Evolutionary conservation across 2,113 vertebrate genomes (phyloP), one percentile per base, ranked within the genome.

Genomic region (Himantopus leucocephalus): DNA sequence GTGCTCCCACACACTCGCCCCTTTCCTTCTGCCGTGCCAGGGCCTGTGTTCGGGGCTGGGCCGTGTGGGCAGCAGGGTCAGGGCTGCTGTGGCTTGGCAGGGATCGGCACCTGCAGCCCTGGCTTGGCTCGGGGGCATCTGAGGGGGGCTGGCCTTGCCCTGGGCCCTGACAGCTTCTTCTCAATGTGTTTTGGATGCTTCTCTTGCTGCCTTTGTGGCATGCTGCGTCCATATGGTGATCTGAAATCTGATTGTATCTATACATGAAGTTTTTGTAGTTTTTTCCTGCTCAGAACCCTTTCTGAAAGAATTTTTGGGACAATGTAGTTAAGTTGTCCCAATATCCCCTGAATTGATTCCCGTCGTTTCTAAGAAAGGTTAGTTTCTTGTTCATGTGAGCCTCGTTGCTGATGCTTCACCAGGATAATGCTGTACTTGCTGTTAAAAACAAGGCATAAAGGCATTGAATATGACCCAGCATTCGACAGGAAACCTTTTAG

Each of bases 1-100:
- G 32, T 22, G 9, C n/a, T 68, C 5, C n/a, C 18, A 13, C 34
- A 53, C 0, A 1, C n/a, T 43, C 0, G 0, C 7, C 21, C 20
- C 23, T 14, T 71, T 55, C 21, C 63, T 79, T 35, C 39, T 71
- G 37, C 63, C 3, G 0, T 23, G 17, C 34, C 39, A 41, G 39
- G 26, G 8, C 29, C 19, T 4, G 0, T 1, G 1, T 14, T 22
- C 0, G 0, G 30, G 55, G 19, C 32, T 35, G n/a, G 45, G 48
- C 39, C 4, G 0, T 1, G 3, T n/a, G 45, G 52, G 48, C 30
- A 60, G 68, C n/a, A 52, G 29, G 13, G 9, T 34, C 12, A 8
- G 35, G 55, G 23, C 50, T 3, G 0, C 64, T 13, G 12, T 6
- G 9, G 21, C 27, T 1, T 48, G 2, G 0, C 66, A 27, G 67